A percentile compares a stretch with the other conserved stretches of the same genome.
Evolutionary conservation across 2,113 vertebrate genomes (phyloP).

Genomic region (Xyrauchen texanus): DNA sequence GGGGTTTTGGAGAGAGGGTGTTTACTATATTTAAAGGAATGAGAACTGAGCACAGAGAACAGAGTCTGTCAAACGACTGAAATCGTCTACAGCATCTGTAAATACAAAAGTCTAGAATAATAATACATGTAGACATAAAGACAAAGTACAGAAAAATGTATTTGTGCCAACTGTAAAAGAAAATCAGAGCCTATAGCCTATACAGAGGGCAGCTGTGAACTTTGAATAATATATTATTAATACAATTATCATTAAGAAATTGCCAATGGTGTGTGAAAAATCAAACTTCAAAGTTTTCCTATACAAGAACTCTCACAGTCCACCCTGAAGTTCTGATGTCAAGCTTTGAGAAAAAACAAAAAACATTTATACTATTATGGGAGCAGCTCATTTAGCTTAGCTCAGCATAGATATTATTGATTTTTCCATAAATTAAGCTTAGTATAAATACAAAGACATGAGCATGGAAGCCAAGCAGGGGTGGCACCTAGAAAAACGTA

Average conservation of each 20-base stretch:
- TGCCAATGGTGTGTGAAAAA: constrained; percentile 16
- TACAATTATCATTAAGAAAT: neutral
- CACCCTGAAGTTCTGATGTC: neutral
- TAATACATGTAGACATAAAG: no score
- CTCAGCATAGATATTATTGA: constrained; percentile 28
- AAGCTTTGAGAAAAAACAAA: neutral
- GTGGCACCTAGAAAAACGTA: neutral
- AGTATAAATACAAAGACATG: neutral
- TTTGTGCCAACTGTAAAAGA: no score
- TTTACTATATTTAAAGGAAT: no score
- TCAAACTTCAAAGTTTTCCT: neutral
- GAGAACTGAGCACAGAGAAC: no score
- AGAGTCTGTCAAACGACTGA: no score
- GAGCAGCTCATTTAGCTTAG: constrained; percentile 8
- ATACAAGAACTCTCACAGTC: neutral
- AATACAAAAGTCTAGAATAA: no score
- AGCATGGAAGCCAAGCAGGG: constrained; percentile 15
- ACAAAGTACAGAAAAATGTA: no score
- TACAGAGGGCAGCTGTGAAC: no score
- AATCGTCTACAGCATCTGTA: no score
- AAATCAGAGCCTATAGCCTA: no score
- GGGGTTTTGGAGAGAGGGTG: no score
- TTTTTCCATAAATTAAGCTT: constrained; percentile 22
- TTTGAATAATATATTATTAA: neutral
- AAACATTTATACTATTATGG: constrained; percentile 13